These are phyloP conservation scores for Castor canadensis DNA, from an alignment of 2,113 vertebrate genomes.

Conservation along the genomic window DNA sequence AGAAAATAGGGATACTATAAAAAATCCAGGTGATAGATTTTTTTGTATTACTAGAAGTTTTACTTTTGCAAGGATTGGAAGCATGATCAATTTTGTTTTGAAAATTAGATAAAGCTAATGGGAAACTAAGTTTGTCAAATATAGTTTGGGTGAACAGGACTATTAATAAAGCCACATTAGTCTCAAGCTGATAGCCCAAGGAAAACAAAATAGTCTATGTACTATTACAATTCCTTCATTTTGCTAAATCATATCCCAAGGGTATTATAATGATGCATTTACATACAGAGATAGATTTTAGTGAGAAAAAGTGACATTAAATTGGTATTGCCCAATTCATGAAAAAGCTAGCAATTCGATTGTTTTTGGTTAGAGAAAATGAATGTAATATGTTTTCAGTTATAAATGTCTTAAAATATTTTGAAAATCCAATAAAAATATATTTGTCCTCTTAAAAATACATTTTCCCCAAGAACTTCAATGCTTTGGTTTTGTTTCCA, in stretches of 20 bases:
- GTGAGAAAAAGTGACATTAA: background rate
- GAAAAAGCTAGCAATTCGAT: background rate
- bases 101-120: background rate
- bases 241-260: background rate
- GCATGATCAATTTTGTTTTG: background rate
- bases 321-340: background rate
- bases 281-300: background rate
- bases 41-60: background rate
- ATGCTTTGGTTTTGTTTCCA: background rate
- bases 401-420: background rate
- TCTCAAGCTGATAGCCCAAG: background rate
- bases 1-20: background rate
- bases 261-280: background rate
- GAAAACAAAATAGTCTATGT: background rate
- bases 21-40: background rate
- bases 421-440: background rate
- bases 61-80: background rate
- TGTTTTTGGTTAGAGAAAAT: conserved; percentile 8
- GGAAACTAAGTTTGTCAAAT: background rate
- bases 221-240: background rate
- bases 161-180: background rate
- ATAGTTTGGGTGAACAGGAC: background rate
- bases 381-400: background rate
- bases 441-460: background rate
- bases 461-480: background rate